Conservation (phyloP, 2,888 invertebrate genomes). For the Pelosia muscerda region DNA sequence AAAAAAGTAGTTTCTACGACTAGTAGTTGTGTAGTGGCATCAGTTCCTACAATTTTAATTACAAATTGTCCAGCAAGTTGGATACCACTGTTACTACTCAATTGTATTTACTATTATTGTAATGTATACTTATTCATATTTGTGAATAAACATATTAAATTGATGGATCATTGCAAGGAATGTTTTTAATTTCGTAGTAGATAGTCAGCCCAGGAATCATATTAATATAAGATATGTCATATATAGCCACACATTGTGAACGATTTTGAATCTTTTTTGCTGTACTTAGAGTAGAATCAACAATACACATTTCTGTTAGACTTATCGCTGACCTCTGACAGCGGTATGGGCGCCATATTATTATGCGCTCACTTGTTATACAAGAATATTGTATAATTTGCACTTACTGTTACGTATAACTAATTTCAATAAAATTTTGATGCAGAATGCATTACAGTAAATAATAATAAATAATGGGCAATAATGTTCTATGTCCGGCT, state of each 20-base stretch:
- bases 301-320: neutral
- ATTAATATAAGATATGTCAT: neutral
- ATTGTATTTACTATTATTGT: no score
- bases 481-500: neutral
- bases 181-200: neutral
- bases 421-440: neutral
- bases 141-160: neutral
- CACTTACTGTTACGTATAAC: neutral
- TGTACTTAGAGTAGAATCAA: neutral
- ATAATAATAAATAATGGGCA: neutral
- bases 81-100: no score
- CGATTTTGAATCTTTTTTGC: neutral
- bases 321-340: neutral
- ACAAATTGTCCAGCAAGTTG: no score
- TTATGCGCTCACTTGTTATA: neutral
- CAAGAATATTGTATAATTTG: conserved; percentile 4
- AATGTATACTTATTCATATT: neutral
- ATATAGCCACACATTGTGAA: neutral
- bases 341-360: neutral
- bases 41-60: no score
- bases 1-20: no score
- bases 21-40: no score
- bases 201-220: neutral
- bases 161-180: neutral
- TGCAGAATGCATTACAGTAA: neutral